A percentile compares a stretch with the other conserved stretches of the same genome.
phyloP scores from a whole-genome alignment of 2,797 vertebrate species.

The Calcarius lapponicus region DNA sequence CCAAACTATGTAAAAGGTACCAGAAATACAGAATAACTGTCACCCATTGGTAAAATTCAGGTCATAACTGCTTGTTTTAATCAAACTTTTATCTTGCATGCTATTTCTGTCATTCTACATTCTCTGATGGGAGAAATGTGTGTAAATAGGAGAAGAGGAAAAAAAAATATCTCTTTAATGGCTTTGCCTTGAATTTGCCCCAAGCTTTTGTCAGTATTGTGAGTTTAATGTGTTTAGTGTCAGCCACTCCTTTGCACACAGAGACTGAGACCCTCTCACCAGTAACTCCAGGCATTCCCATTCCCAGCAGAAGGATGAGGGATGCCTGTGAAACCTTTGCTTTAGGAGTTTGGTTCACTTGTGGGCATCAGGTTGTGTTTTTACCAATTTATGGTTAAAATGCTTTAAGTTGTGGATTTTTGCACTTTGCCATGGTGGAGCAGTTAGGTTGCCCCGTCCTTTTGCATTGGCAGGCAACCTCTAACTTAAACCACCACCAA shows the following conservation, averaged over 20 bases:
- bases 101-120: background rate
- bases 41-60: background rate
- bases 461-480: background rate
- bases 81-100: accelerated
- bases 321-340: background rate
- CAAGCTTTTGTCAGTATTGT: background rate
- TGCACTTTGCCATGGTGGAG: background rate
- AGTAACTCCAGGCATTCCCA: background rate
- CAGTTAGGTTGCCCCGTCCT: background rate
- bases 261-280: background rate
- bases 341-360: background rate
- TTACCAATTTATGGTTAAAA: background rate
- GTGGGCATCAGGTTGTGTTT: background rate
- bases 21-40: background rate
- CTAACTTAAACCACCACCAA: background rate
- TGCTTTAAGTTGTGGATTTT: background rate
- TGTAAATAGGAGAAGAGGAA: background rate
- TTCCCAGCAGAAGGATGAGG: accelerated
- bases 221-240: background rate
- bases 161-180: background rate
- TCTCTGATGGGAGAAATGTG: background rate
- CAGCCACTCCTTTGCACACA: background rate
- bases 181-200: background rate
- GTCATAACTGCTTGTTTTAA: background rate
- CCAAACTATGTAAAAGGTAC: background rate